These are phyloP conservation scores for Laticauda laticaudata DNA, from an alignment of 2,113 vertebrate species.

Conservation along the genomic window DNA sequence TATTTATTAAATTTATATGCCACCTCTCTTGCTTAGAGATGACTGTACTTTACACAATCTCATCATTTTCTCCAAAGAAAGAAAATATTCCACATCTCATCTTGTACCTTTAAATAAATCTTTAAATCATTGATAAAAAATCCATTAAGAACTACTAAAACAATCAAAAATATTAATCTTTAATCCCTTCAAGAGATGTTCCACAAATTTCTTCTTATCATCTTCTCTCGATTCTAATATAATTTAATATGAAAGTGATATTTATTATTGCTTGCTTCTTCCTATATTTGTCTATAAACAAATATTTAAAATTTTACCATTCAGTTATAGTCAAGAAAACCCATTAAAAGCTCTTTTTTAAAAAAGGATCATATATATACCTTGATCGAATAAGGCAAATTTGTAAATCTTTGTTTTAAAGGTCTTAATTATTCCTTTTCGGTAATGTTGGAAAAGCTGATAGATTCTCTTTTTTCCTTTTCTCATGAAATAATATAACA, in stretches of 20 bases:
- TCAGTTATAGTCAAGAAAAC: neutral
- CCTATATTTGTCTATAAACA: neutral
- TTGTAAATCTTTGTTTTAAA: neutral
- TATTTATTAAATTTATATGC: too few species aligned
- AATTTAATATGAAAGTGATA: too few species aligned
- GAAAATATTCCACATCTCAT: too few species aligned
- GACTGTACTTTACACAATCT: too few species aligned
- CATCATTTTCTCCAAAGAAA: too few species aligned
- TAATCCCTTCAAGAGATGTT: neutral
- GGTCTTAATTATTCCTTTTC: neutral
- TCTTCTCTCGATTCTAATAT: neutral
- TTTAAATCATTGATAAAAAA: too few species aligned
- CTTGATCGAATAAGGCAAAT: neutral
- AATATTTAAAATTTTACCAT: neutral
- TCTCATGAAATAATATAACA: neutral
- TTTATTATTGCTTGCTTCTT: neutral
- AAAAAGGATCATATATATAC: neutral
- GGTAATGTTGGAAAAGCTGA: neutral
- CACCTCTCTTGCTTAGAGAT: too few species aligned
- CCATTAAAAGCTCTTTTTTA: neutral
- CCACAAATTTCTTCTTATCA: neutral
- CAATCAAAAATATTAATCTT: neutral
- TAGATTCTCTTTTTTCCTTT: neutral
- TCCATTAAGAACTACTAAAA: too few species aligned
- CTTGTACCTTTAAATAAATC: too few species aligned